Conservation (phyloP, 2,797 vertebrate genomes). For the Spinus pinus region DNA sequence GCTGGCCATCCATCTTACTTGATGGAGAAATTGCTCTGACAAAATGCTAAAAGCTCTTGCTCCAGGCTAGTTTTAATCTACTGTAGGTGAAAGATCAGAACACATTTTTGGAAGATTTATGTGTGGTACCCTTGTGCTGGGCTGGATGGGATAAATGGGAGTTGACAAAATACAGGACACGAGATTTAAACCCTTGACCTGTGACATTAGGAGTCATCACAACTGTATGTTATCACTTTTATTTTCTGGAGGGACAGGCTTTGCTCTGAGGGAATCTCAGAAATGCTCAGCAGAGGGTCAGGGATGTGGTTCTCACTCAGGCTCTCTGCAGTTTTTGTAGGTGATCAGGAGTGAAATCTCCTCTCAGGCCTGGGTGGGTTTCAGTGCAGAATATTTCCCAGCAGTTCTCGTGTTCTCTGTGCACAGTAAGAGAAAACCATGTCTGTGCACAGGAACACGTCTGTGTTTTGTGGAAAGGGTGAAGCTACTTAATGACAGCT, state of each 20-base stretch:
- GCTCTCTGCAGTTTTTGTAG: neutral
- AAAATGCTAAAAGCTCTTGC: conserved; percentile 53
- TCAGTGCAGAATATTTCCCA: neutral
- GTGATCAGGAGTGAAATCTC: neutral
- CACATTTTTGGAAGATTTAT: conserved; percentile 50
- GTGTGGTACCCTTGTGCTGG: neutral
- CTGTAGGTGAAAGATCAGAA: conserved; percentile 60
- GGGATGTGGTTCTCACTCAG: neutral
- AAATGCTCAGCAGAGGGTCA: neutral
- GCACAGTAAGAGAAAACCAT: neutral
- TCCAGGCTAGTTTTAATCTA: conserved; percentile 42
- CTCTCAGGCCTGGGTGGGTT: neutral
- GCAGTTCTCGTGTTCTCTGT: neutral
- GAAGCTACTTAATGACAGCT: neutral
- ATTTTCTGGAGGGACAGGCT: neutral
- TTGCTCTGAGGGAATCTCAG: neutral
- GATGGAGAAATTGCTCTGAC: conserved; percentile 48
- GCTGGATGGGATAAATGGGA: conserved; percentile 43
- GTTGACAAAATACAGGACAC: conserved; percentile 13
- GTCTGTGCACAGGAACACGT: neutral
- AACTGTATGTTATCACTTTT: neutral
- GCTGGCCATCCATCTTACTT: neutral
- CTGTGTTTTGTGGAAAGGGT: neutral
- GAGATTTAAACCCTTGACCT: conserved; percentile 43
- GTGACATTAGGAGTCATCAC: neutral